A percentile compares a stretch with the other conserved stretches of the same genome.
These are phyloP conservation scores for Nyctibius bracteatus DNA, from an alignment of 2,113 vertebrate species.

Conservation along the genomic window DNA sequence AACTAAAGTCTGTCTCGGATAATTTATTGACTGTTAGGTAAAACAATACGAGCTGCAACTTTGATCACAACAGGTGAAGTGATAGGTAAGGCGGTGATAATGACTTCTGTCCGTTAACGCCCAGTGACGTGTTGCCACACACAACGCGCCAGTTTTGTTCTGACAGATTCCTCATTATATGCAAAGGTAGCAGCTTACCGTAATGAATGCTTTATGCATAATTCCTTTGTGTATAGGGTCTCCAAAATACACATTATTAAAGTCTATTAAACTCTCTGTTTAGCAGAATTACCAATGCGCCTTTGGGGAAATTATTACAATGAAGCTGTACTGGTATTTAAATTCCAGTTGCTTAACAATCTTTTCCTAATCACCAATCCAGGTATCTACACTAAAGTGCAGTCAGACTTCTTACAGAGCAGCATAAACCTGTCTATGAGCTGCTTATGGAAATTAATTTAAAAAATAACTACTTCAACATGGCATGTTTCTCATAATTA, in stretches of 20 bases:
- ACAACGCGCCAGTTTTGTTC: constrained; percentile 11
- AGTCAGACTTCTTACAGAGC: constrained; percentile 50
- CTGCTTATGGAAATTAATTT: constrained; percentile 26
- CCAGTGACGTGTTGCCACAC: neutral
- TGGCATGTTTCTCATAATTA: neutral
- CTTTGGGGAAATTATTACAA: constrained; percentile 76
- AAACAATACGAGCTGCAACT: neutral
- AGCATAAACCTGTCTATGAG: constrained; percentile 30
- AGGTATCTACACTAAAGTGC: constrained; percentile 62
- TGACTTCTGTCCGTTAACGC: neutral
- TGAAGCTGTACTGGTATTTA: constrained; percentile 66
- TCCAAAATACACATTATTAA: constrained; percentile 77
- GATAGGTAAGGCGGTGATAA: constrained; percentile 6
- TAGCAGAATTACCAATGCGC: constrained; percentile 74
- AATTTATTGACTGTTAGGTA: neutral
- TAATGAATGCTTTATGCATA: constrained; percentile 77
- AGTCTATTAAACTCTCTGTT: constrained; percentile 79
- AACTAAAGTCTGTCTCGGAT: neutral
- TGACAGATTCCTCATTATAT: constrained; percentile 55
- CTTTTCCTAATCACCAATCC: constrained; percentile 65
- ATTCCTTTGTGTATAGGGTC: constrained; percentile 74
- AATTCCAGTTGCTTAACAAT: constrained; percentile 76
- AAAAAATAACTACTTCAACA: constrained; percentile 3
- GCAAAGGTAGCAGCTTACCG: constrained; percentile 76
- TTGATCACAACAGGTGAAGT: constrained; percentile 2